Conservation (phyloP, 2,797 vertebrate genomes). For the Malacoraja senta region DNA sequence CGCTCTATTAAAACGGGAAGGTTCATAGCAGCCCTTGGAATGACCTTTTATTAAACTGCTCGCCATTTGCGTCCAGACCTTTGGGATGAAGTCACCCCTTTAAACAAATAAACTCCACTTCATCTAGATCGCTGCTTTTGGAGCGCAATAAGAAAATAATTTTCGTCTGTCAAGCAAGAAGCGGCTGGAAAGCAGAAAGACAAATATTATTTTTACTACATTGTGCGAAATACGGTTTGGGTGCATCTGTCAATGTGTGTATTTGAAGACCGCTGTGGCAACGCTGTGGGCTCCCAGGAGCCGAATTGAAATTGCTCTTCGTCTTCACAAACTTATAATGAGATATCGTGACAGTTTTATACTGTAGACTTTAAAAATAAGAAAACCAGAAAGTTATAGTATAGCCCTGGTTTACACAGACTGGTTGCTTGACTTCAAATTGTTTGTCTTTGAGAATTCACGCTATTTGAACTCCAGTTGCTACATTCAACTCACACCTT, state of each 20-base stretch:
- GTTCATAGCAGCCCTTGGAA: conserved; percentile 52
- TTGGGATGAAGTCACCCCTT: conserved; percentile 70
- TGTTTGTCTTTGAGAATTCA: neutral
- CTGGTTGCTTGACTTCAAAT: neutral
- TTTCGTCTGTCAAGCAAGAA: conserved; percentile 69
- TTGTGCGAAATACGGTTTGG: conserved; percentile 77
- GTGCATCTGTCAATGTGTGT: conserved; percentile 62
- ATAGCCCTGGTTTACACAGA: conserved; percentile 43
- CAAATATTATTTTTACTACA: conserved; percentile 83
- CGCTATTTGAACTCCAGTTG: neutral
- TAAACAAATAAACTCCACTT: conserved; percentile 73
- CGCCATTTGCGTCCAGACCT: conserved; percentile 67
- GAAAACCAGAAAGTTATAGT: conserved; percentile 54
- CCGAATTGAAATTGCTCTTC: conserved; percentile 67
- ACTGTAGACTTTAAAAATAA: conserved; percentile 74
- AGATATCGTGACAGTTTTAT: conserved; percentile 66
- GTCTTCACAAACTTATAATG: conserved; percentile 70
- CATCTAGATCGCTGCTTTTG: conserved; percentile 67
- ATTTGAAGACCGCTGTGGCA: conserved; percentile 71
- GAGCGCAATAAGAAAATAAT: conserved; percentile 71
- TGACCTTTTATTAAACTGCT: conserved; percentile 67
- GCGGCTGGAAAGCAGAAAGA: conserved; percentile 67
- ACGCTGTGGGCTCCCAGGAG: conserved; percentile 61
- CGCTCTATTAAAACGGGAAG: conserved; percentile 52
- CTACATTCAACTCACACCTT: neutral